Evolutionary conservation across 2,113 vertebrate genomes (phyloP), one percentile per base, ranked within the genome.

Genomic region (Chitala chitala): DNA sequence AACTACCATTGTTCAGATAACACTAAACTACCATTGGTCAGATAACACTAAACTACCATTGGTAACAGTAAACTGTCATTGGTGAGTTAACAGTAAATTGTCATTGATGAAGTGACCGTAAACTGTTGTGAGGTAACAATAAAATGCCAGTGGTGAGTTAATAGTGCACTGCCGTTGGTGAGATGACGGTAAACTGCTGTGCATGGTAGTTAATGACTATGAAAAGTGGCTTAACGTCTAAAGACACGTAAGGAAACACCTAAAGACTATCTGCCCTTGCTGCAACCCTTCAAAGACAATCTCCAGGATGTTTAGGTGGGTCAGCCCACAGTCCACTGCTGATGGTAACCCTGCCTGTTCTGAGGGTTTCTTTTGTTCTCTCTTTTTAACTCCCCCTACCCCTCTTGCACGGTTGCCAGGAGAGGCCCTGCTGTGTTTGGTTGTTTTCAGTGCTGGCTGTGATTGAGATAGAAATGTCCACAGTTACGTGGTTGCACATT

Each of bases 311-410:
- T 44, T n/a, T 4, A 17, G 20, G 2, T 44, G 64, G n/a, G 42
- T 66, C 22, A 26, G 8, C 46, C 10, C 4, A 26, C 10, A 15
- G 1, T n/a, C 20, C 38, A 33, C 40, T 5, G 24, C 44, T 69
- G 29, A 17, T 38, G 38, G 29, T 61, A 15, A 24, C 63, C 63
- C 63, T 42, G 20, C n/a, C 51, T 15, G 4, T 20, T 20, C 8
- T n/a, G n/a, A n/a, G n/a, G n/a, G n/a, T n/a, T 51, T 33, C 46
- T 51, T 53, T 33, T 69, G 66, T 69, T 51, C 7, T 66, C 66
- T 69, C 48, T 69, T 33, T 51, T 69, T 7, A 51, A 12, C 10
- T n/a, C 12, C 61, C 61, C 15, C 3, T 1, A 36, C 15, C 29
- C 26, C 48, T 5, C 20, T 31, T 12, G 13, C 40, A 17, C 15